Evolutionary conservation across 53 echinoderm and acorn worm genomes (phyloP), one percentile per base, ranked within the genome.

Genomic region (Apostichopus leukothele): DNA sequence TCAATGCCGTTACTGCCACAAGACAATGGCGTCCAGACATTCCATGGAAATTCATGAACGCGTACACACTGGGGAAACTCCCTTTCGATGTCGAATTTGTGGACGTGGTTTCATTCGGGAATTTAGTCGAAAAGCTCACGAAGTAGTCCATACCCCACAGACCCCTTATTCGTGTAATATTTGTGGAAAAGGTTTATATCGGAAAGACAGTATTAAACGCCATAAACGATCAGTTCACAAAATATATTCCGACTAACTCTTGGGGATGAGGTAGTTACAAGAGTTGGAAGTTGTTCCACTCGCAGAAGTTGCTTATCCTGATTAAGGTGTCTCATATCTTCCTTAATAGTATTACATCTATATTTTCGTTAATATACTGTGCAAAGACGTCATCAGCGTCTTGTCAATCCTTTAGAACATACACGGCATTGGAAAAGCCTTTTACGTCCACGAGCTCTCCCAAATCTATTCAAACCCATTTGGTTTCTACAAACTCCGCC

Each of bases 31-130:
- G 77, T 27, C 51, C 52, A 77, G 39, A 51, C 50, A 51, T 13
- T 50, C 77, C 81, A 81, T 81, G 20, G 50, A 22, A 21, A 21
- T 81, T 20, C 85, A 85, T 67, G 85, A 85, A 9, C 67, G 67
- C 1, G 67, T 67, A 39, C 85, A 85, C 51, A 85, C 85, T 4
- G 85, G 67, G 66, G 85, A 85, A 25, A 85, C 16, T 8, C 85
- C 67, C 3, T 85, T 67, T 51, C 51, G 14, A 11, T 85, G 85
- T 50, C 85, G 50, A 9, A 23, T 67, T 11, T 85, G 85, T 67
- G 85, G 85, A 67, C 67, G 67, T 25, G 67, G 66, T 27, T 85
- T 67, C 85, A 85, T 67, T 25, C 85, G 67, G 67, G 67, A 67
- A 18, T 63, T 59, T 50, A 85, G 66, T 25, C 85, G 27, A 5